Evolutionary conservation across 2,888 invertebrate species (phyloP).

Genomic region (Criorhina ranunculi): DNA sequence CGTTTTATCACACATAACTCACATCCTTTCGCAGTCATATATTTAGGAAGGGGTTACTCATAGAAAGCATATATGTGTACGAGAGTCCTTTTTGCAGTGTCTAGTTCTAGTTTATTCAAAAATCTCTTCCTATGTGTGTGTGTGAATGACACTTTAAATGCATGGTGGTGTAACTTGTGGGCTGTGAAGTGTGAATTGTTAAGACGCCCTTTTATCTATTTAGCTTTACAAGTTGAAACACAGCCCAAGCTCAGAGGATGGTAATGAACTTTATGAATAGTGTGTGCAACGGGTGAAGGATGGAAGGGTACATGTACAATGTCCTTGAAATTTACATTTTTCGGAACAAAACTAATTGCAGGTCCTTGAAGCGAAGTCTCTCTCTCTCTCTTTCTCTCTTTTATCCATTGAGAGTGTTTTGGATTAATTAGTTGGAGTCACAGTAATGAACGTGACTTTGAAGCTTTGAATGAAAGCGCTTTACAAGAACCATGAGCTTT

Average conservation of each 20-base stretch:
- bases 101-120: conserved; percentile 64
- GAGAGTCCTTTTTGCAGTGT: conserved; percentile 39
- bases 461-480: background rate
- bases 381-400: background rate
- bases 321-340: conserved; percentile 31
- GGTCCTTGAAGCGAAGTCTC: conserved; percentile 24
- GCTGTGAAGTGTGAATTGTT: conserved; percentile 64
- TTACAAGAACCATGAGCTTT: conserved; percentile 17
- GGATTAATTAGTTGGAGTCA: conserved; percentile 58
- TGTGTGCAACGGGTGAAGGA: conserved; percentile 28
- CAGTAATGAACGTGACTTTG: conserved; percentile 72
- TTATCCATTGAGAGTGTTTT: conserved; percentile 31
- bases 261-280: conserved; percentile 74
- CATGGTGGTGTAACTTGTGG: conserved; percentile 18
- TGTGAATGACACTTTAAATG: conserved; percentile 73
- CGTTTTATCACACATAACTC: conserved; percentile 47
- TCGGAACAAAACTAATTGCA: conserved; percentile 69
- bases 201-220: conserved; percentile 71
- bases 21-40: conserved; percentile 44
- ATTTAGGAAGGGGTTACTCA: conserved; percentile 38
- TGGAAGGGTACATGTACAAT: too few species aligned
- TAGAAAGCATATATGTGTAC: background rate
- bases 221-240: conserved; percentile 56
- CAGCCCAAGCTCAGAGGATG: conserved; percentile 34
- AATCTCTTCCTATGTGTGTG: conserved; percentile 18